Percentiles rank a stretch among this genome's conserved stretches.
phyloP scores from a whole-genome alignment of 2,888 invertebrate genomes.

The Sipha maydis region DNA sequence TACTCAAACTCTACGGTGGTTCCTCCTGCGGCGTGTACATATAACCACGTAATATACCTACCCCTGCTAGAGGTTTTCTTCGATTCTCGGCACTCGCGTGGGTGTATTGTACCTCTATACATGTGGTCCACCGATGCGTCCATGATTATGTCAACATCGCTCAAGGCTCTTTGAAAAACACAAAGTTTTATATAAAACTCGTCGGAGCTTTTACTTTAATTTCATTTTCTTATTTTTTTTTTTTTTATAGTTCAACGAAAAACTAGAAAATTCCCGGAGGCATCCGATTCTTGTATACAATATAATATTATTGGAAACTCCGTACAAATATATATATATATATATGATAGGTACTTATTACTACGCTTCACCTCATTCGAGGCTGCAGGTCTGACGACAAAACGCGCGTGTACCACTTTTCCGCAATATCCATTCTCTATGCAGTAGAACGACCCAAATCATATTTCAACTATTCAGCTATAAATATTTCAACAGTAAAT shows the following conservation, averaged over 20 bases:
- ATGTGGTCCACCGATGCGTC: not conserved
- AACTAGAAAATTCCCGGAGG: not conserved
- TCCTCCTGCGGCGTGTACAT: too few species aligned
- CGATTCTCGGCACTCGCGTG: not conserved
- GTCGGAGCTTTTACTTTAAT: not conserved
- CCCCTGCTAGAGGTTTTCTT: not conserved
- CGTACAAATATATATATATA: not conserved
- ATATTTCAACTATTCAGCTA: too few species aligned
- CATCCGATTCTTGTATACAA: not conserved
- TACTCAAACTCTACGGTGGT: too few species aligned
- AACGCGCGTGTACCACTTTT: not conserved
- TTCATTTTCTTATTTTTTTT: not conserved
- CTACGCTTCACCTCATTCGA: not conserved
- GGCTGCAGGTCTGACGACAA: not conserved
- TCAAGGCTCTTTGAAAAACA: not conserved
- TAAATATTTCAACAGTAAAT: too few species aligned
- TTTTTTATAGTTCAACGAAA: not conserved
- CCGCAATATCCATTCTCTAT: not conserved
- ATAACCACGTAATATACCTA: not conserved
- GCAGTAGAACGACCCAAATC: too few species aligned
- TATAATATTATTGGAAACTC: not conserved
- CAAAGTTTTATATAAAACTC: constrained; percentile 1
- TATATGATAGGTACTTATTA: not conserved
- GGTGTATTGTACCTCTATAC: not conserved
- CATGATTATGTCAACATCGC: not conserved